Evolutionary conservation across 2,113 vertebrate species (phyloP).

Genomic region (Corythornis vintsioides): DNA sequence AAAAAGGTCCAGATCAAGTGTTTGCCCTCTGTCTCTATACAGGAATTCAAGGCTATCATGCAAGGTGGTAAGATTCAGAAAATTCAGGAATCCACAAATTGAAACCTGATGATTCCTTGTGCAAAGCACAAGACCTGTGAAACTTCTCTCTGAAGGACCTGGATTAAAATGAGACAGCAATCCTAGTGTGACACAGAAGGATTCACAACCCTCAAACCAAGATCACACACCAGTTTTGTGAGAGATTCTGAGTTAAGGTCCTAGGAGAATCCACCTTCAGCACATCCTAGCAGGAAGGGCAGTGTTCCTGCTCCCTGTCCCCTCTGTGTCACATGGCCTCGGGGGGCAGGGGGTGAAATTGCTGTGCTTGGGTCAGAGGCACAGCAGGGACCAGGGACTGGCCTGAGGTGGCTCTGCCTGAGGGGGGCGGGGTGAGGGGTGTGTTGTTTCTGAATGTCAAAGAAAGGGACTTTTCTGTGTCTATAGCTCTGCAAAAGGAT

Average conservation of each 20-base stretch:
- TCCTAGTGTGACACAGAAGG: background rate
- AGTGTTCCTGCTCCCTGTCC: background rate
- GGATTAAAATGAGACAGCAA: background rate
- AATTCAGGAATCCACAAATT: background rate
- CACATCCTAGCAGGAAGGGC: background rate
- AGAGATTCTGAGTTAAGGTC: background rate
- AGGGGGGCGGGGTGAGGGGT: no score
- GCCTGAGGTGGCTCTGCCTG: fast-evolving
- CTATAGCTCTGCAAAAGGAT: background rate
- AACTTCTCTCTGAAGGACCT: background rate
- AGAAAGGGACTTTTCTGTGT: background rate
- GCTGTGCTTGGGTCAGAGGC: background rate
- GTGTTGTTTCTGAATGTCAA: background rate
- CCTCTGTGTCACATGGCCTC: background rate
- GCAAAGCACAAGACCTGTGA: background rate
- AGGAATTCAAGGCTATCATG: background rate
- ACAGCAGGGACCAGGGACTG: background rate
- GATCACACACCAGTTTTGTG: fast-evolving
- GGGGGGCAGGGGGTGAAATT: background rate
- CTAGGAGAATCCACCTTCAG: background rate
- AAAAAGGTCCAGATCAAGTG: background rate
- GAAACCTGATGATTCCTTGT: background rate
- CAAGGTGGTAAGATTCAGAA: background rate
- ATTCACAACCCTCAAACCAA: background rate
- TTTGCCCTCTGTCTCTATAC: background rate